Evolutionary conservation across 2,113 vertebrate species (phyloP), one percentile per base, ranked within the genome.

Genomic region (Acrocephalus kingi): DNA sequence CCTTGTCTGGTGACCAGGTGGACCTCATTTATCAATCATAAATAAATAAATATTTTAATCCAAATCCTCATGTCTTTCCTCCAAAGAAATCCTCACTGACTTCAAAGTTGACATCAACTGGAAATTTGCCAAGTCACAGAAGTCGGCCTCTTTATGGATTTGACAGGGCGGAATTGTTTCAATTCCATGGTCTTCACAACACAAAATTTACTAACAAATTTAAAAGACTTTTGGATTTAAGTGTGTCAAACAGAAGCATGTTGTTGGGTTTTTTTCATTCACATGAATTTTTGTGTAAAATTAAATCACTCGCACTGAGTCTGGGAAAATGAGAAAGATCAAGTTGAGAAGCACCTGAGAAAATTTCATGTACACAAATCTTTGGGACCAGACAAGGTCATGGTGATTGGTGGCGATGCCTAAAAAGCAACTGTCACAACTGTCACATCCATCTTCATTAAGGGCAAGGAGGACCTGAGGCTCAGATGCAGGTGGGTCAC

Each of bases 41-140:
- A 62, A 91, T 4, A 78, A 62, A 91, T 67, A 87, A 84, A 37
- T 86, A 89, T 78, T 84, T 94, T 63, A 77, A 89, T 77, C 64
- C 35, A 78, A 84, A 87, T 74, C 51, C 39, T 94, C 51, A 22
- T 66, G 25, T 43, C 48, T 61, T 64, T 86, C 25, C 48, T 95
- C 76, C 69, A 73, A 90, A 80, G 43, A 54, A 89, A 84, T 61
- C n/a, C 41, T 92, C 64, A 77, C 3, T 62, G 86, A 77, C 84
- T 86, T 94, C 75, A 77, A 92, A 95, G 80, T 7, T 95, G 84
- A 62, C 37, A 89, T 30, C 51, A 90, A 7, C 11, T 87, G 73
- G 84, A 93, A 84, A 87, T 89, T 5, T 71, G 92, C 56, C 87
- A 95, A 69, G 48, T 73, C 63, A 69, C 17, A 74, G 59, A 39